Percentiles rank a stretch among this genome's conserved stretches.
phyloP scores from a whole-genome alignment of 2,797 vertebrate species.

The Helostoma temminkii region DNA sequence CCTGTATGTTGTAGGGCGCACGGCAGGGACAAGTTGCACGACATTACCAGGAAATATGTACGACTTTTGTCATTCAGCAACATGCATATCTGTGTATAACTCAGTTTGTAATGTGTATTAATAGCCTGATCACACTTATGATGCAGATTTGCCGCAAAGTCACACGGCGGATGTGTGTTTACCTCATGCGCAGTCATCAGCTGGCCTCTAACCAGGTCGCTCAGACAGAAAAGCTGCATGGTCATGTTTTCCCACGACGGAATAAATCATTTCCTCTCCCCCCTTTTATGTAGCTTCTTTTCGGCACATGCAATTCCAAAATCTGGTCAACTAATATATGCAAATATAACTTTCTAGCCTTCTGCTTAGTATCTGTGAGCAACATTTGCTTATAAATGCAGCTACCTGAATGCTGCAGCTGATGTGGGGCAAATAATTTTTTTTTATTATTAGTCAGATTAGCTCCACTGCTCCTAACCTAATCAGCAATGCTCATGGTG shows the following conservation, averaged over 20 bases:
- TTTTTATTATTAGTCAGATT: too few species aligned
- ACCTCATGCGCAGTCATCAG: constrained; percentile 63
- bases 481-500: not conserved
- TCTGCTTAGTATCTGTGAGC: not conserved
- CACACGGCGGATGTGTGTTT: constrained; percentile 58
- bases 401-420: constrained; percentile 12
- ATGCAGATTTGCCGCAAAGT: constrained; percentile 74
- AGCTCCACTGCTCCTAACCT: not conserved
- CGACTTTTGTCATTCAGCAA: not conserved
- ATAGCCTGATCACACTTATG: constrained; percentile 22
- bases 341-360: not conserved
- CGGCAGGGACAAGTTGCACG: constrained; percentile 1
- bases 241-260: constrained; percentile 64
- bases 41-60: not conserved
- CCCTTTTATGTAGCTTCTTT: not conserved
- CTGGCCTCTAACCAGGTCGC: constrained; percentile 58
- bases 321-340: not conserved
- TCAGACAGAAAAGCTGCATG: constrained; percentile 48
- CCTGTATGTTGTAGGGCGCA: constrained; percentile 8
- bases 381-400: too few species aligned
- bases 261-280: not conserved
- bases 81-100: not conserved
- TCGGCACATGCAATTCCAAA: not conserved
- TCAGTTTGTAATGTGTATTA: constrained; percentile 12
- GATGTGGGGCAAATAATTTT: too few species aligned